Conservation (phyloP, 1,140 invertebrate genomes). For the Agrypnia vestita region DNA sequence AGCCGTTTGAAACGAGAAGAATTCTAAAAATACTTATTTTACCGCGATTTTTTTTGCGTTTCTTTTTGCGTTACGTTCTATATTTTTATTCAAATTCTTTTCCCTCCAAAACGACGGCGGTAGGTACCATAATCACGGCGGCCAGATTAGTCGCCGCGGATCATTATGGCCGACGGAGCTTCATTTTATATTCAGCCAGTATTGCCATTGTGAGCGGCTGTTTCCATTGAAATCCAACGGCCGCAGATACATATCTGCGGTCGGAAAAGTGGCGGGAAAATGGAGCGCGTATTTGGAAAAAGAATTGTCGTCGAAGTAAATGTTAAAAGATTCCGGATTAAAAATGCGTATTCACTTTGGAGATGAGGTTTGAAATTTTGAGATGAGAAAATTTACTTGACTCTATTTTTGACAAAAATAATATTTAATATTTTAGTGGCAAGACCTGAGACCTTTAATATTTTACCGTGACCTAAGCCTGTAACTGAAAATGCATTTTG, state of each 20-base stretch:
- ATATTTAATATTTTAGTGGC: no score
- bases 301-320: neutral
- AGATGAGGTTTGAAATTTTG: no score
- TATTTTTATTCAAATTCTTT: neutral
- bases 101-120: neutral
- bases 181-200: slow-evolving; percentile 25
- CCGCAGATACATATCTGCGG: neutral
- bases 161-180: slow-evolving; percentile 5
- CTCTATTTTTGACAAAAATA: no score
- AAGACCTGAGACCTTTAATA: no score
- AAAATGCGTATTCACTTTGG: no score
- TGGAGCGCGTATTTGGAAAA: neutral
- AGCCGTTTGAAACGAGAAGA: no score
- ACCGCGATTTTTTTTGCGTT: neutral
- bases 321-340: no score
- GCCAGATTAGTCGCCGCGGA: neutral
- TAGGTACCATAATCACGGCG: neutral
- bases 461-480: no score
- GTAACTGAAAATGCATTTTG: no score
- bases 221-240: slow-evolving; percentile 21
- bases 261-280: neutral
- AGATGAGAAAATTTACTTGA: no score
- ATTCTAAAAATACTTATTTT: neutral
- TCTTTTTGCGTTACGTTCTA: neutral
- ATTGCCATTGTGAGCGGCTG: slow-evolving; percentile 3